Evolutionary conservation across 2,888 invertebrate genomes (phyloP).

Genomic region (Plagiodera versicolora): DNA sequence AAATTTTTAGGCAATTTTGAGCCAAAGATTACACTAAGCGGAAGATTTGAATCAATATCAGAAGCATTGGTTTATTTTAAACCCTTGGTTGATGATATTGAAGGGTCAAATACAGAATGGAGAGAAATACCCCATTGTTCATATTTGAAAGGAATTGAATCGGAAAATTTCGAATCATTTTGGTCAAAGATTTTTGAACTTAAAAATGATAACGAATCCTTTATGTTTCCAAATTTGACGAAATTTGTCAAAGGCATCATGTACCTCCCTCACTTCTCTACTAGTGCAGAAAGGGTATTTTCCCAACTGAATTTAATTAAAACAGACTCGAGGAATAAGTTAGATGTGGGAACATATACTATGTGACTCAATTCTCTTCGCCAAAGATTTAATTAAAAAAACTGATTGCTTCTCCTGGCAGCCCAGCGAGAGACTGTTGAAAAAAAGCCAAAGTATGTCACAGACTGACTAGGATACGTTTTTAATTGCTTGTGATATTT

Average conservation of each 20-base stretch:
- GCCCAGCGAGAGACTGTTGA: no score
- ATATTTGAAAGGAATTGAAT: no score
- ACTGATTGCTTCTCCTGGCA: no score
- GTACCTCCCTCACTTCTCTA: constrained; percentile 25
- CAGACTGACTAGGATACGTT: no score
- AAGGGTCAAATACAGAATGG: constrained; percentile 24
- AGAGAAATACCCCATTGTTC: constrained; percentile 13
- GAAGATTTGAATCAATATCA: constrained; percentile 13
- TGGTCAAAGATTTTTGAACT: constrained; percentile 18
- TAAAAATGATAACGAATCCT: constrained; percentile 19
- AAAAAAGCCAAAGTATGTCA: no score
- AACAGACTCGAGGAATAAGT: constrained; percentile 20
- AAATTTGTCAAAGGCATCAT: constrained; percentile 18
- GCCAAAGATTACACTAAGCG: constrained; percentile 20
- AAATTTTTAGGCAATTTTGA: constrained; percentile 22
- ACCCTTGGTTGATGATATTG: constrained; percentile 15
- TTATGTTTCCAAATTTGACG: constrained; percentile 23
- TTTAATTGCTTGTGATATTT: no score
- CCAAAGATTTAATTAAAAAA: no score
- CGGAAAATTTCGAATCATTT: constrained; percentile 16
- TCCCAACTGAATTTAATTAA: constrained; percentile 23
- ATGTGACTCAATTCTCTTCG: no score
- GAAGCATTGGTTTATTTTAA: constrained; percentile 14
- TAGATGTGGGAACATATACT: constrained; percentile 16
- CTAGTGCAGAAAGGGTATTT: constrained; percentile 23